Evolutionary conservation across 2,113 vertebrate species (phyloP).

Genomic region (Corydoras maculifer): DNA sequence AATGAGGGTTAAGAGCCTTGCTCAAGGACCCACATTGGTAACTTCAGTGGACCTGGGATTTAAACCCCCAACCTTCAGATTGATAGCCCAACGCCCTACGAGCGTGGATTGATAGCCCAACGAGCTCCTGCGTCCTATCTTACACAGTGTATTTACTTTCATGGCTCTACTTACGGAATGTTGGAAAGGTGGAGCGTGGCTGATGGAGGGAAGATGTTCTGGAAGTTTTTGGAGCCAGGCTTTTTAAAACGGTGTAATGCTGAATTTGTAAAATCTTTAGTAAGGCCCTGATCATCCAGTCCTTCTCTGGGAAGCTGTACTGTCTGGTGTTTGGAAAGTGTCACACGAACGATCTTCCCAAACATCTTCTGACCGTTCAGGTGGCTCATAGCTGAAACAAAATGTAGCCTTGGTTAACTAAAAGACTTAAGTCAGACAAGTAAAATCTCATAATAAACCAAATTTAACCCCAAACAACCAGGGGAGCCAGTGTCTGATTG

Average conservation of each 20-base stretch:
- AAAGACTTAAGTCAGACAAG: too few relatives aligned
- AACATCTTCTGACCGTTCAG: constrained; percentile 98
- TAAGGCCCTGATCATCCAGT: constrained; percentile 92
- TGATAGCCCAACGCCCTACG: too few relatives aligned
- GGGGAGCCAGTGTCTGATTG: too few relatives aligned
- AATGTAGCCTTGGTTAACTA: neutral
- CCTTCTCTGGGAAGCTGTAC: constrained; percentile 95
- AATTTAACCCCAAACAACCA: too few relatives aligned
- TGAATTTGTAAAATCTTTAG: constrained; percentile 96
- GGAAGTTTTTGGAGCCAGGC: constrained; percentile 96
- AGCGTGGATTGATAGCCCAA: too few relatives aligned
- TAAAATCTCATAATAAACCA: neutral
- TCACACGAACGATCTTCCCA: constrained; percentile 96
- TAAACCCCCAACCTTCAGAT: too few relatives aligned
- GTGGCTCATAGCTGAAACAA: constrained; percentile 86
- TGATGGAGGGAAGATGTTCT: constrained; percentile 97
- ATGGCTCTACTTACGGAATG: constrained; percentile 77
- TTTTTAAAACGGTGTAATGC: constrained; percentile 97
- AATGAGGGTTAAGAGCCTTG: too few relatives aligned
- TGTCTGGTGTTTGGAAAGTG: constrained; percentile 92
- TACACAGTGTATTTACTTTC: too few relatives aligned
- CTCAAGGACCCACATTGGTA: too few relatives aligned
- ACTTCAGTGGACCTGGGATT: too few relatives aligned
- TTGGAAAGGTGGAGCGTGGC: constrained; percentile 95
- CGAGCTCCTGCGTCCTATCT: too few relatives aligned